A percentile compares a stretch with the other conserved stretches of the same genome.
phyloP scores from a whole-genome alignment of 1,140 invertebrate species.

The Metopolophium dirhodum region DNA sequence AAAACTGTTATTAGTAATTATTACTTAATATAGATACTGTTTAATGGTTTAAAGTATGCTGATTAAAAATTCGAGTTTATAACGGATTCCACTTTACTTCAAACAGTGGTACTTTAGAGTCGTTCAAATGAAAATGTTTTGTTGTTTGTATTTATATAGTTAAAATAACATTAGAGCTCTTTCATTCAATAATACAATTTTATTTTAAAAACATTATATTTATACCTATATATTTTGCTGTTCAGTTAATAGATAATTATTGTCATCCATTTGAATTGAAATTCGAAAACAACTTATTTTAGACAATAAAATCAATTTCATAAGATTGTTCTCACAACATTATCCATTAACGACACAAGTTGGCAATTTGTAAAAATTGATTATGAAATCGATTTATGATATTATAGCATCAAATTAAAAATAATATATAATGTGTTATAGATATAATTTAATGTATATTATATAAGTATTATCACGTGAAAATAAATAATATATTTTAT shows the following conservation, averaged over 20 bases:
- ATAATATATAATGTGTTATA: no score
- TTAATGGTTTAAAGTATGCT: neutral
- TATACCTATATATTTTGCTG: neutral
- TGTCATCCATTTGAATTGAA: neutral
- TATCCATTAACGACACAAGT: neutral
- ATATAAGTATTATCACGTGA: neutral
- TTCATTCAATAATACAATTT: neutral
- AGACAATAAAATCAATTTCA: neutral
- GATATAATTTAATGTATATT: neutral
- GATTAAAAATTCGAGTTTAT: neutral
- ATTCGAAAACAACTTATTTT: neutral
- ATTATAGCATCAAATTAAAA: no score
- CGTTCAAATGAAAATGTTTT: conserved; percentile 5
- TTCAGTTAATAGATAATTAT: neutral
- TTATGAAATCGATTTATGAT: no score
- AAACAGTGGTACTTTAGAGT: neutral
- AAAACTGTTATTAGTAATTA: neutral
- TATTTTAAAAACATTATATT: neutral
- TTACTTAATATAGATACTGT: neutral
- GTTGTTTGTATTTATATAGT: neutral
- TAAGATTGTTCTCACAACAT: neutral
- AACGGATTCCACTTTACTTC: neutral
- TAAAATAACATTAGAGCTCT: neutral
- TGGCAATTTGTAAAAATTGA: neutral
- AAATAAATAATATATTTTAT: neutral